Conservation (phyloP, 2,113 vertebrate species). For the Piprites chloris region DNA sequence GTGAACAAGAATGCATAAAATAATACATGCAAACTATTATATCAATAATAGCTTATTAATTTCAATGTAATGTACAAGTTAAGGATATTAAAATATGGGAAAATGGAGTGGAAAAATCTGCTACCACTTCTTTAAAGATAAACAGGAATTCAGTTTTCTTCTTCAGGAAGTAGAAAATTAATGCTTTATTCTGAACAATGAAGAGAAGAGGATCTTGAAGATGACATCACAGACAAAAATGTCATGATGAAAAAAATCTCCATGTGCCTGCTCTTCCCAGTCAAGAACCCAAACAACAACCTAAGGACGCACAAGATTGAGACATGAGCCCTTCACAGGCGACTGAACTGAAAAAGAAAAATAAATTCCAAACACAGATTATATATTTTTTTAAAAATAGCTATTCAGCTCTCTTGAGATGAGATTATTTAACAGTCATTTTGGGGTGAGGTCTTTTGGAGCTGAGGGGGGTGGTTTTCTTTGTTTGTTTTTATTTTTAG, state of each 20-base stretch:
- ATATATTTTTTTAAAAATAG: not conserved
- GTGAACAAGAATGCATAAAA: not conserved
- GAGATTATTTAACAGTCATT: not conserved
- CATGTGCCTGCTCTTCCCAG: not conserved
- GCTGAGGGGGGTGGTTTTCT: not conserved
- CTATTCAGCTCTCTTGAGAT: not conserved
- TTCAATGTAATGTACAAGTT: not conserved
- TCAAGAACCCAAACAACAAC: not conserved
- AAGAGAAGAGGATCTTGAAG: not conserved
- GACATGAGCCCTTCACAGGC: not conserved
- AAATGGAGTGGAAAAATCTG: not conserved
- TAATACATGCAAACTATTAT: not conserved
- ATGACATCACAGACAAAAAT: not conserved
- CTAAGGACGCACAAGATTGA: not conserved
- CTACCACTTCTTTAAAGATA: not conserved
- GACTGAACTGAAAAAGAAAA: not conserved
- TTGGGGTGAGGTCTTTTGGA: not conserved
- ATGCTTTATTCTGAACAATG: not conserved
- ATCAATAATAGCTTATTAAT: not conserved
- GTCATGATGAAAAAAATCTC: not conserved
- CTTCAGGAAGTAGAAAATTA: not conserved
- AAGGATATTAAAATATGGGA: not conserved
- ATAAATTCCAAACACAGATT: not conserved
- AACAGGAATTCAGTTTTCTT: not conserved
- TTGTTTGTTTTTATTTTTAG: not conserved